Conservation (phyloP, 2,797 vertebrate genomes). For the Liparis tanakae region DNA sequence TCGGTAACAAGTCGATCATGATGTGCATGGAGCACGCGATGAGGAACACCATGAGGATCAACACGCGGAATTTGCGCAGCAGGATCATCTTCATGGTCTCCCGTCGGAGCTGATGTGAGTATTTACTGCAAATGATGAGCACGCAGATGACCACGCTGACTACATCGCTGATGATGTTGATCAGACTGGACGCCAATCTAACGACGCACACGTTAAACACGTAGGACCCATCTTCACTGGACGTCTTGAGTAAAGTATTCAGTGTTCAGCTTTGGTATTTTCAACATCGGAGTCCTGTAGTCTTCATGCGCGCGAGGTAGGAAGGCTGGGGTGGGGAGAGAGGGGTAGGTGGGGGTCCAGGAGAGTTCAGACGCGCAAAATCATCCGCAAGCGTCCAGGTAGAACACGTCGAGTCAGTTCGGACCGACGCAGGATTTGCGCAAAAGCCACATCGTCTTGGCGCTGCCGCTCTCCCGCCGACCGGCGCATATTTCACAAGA, state of each 20-base stretch:
- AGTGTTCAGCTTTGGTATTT: slow-evolving; percentile 69
- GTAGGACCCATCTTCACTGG: slow-evolving; percentile 80
- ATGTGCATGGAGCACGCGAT: slow-evolving; percentile 96
- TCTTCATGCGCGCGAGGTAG: slow-evolving; percentile 6
- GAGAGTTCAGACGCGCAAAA: slow-evolving; percentile 57
- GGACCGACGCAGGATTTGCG: slow-evolving; percentile 55
- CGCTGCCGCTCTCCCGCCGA: slow-evolving; percentile 6
- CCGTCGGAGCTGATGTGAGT: slow-evolving; percentile 76
- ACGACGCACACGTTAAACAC: slow-evolving; percentile 79
- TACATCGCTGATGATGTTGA: slow-evolving; percentile 85
- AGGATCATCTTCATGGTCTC: slow-evolving; percentile 92
- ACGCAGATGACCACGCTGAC: slow-evolving; percentile 83
- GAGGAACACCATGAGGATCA: slow-evolving; percentile 93
- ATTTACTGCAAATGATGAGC: slow-evolving; percentile 83
- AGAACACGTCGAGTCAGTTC: slow-evolving; percentile 62
- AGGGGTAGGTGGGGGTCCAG: neutral
- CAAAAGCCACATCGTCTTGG: slow-evolving; percentile 69
- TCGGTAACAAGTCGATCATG: slow-evolving; percentile 93
- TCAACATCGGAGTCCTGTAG: slow-evolving; percentile 56
- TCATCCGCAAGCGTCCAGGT: slow-evolving; percentile 71
- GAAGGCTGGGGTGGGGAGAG: no score
- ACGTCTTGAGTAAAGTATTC: slow-evolving; percentile 80
- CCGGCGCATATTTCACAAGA: slow-evolving; percentile 2
- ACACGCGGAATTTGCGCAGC: slow-evolving; percentile 91
- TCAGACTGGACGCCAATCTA: slow-evolving; percentile 81